Evolutionary conservation across 2,113 vertebrate species (phyloP).

Genomic region (Macaca nemestrina): DNA sequence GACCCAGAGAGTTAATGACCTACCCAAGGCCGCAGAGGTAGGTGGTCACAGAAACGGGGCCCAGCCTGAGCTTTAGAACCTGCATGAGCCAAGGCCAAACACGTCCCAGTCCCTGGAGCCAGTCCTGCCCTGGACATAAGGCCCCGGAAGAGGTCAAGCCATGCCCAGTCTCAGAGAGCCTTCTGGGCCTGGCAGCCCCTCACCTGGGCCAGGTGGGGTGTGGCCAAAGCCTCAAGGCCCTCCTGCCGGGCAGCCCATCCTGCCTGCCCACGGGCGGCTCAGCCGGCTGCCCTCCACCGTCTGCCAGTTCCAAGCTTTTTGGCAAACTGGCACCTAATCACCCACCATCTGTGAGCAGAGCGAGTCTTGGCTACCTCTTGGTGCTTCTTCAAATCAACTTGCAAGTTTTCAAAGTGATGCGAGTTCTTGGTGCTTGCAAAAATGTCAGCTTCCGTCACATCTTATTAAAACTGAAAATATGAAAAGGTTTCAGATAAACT

Average conservation of each 20-base stretch:
- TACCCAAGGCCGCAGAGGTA: neutral
- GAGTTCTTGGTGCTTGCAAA: conserved; percentile 68
- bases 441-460: conserved; percentile 76
- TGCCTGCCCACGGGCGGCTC: conserved; percentile 21
- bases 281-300: conserved; percentile 68
- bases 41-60: neutral
- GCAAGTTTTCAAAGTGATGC: conserved; percentile 71
- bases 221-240: neutral
- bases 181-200: neutral
- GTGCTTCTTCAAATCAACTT: conserved; percentile 70
- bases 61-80: neutral
- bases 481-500: conserved; percentile 68
- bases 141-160: neutral
- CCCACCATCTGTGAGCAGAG: conserved; percentile 72
- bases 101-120: neutral
- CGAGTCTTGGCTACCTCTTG: conserved; percentile 71
- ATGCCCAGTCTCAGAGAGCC: neutral
- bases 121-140: accelerated
- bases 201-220: neutral
- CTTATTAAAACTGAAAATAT: conserved; percentile 68
- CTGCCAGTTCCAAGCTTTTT: conserved; percentile 65
- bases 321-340: conserved; percentile 76
- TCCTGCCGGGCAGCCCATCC: neutral
- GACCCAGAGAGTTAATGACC: neutral
- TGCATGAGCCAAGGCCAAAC: too few relatives aligned